Evolutionary conservation across 64 coral and sea anemone species (phyloP).

Genomic region (Anthopleura sola): DNA sequence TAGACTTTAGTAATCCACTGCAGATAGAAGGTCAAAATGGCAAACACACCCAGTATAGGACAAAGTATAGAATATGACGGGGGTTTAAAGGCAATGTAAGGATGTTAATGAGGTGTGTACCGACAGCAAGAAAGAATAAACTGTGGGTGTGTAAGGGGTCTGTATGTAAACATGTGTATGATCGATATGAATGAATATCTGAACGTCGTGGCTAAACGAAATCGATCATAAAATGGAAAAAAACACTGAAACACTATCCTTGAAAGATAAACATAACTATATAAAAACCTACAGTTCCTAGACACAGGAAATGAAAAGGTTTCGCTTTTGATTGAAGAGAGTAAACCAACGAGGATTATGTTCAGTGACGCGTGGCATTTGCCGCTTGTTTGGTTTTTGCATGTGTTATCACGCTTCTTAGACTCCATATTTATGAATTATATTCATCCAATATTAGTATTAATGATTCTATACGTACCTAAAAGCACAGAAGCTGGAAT

Average conservation of each 20-base stretch:
- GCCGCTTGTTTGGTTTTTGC: background rate
- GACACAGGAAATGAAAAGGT: conserved; percentile 10
- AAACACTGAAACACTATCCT: background rate
- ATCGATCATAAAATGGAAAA: background rate
- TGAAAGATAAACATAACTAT: background rate
- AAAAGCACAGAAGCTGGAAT: conserved; percentile 79
- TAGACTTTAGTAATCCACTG: no score
- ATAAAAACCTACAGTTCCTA: background rate
- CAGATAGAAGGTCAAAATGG: no score
- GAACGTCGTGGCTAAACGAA: background rate
- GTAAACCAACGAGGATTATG: background rate
- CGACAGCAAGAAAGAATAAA: background rate
- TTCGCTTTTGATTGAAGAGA: background rate
- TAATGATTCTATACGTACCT: conserved; percentile 36
- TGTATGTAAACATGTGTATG: background rate
- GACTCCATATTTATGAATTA: background rate
- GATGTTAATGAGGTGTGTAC: background rate
- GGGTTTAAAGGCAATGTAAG: background rate
- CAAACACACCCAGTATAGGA: no score
- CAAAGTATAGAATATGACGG: no score
- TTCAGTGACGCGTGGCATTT: background rate
- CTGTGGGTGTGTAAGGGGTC: background rate
- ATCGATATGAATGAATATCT: background rate
- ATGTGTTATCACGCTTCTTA: background rate
- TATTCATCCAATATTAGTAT: background rate